A percentile compares a stretch with the other conserved stretches of the same genome.
Conservation (phyloP, 2,113 vertebrate species). For the Peromyscus polionotus region DNA sequence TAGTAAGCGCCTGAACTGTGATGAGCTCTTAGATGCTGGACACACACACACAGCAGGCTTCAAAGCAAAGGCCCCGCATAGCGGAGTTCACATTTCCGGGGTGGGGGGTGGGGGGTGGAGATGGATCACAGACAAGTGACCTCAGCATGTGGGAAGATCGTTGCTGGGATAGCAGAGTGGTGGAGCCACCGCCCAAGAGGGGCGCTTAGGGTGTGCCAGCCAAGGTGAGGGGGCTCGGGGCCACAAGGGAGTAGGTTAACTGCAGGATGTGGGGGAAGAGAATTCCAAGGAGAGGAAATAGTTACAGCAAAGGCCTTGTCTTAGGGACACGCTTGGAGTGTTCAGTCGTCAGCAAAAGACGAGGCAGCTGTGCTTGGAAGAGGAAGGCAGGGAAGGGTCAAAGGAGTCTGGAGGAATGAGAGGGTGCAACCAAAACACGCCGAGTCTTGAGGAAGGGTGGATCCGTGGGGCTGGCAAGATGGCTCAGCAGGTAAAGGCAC, state of each 20-base stretch:
- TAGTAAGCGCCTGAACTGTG: neutral
- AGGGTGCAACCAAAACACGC: neutral
- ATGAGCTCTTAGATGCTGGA: neutral
- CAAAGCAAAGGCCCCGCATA: neutral
- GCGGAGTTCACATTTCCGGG: neutral
- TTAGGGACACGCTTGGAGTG: neutral
- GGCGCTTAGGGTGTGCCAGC: neutral
- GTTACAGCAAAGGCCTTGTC: neutral
- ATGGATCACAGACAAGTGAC: neutral
- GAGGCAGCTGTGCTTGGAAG: neutral
- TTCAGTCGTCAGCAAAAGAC: neutral
- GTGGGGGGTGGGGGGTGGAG: neutral
- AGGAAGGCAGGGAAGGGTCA: neutral
- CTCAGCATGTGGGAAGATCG: neutral
- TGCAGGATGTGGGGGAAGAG: neutral
- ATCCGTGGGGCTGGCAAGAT: neutral
- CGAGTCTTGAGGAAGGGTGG: neutral
- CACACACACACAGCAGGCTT: neutral
- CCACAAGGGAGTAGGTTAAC: neutral
- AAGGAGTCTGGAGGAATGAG: neutral
- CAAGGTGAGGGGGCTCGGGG: neutral
- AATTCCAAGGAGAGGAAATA: conserved; percentile 4
- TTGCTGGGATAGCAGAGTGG: neutral
- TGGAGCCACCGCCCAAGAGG: neutral
- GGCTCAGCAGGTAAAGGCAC: neutral